These are phyloP conservation scores for Ploceus nigricollis DNA, from an alignment of 2,113 vertebrate species.

Conservation along the genomic window DNA sequence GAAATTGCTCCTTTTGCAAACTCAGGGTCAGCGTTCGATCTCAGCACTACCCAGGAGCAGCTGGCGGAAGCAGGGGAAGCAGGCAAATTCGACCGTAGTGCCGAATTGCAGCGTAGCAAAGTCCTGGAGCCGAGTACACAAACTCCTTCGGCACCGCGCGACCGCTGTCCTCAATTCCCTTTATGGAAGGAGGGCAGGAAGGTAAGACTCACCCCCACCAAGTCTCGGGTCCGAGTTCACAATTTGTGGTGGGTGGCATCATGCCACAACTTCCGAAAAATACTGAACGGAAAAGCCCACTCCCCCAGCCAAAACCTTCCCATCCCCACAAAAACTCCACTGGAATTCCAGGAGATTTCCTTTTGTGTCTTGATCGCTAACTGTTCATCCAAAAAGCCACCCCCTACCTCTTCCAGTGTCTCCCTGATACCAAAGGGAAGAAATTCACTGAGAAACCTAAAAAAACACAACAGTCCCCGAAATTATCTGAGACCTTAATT, in stretches of 20 bases:
- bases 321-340: background rate
- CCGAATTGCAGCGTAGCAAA: too few species aligned
- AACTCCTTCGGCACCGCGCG: fast-evolving
- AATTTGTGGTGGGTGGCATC: background rate
- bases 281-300: background rate
- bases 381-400: background rate
- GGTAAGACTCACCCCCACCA: background rate
- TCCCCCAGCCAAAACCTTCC: background rate
- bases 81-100: background rate
- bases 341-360: background rate
- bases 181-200: background rate
- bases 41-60: background rate
- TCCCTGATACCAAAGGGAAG: background rate
- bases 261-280: fast-evolving
- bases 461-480: background rate
- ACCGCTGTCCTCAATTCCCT: background rate
- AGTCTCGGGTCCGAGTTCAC: background rate
- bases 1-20: background rate
- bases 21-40: background rate
- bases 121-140: background rate
- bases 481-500: background rate
- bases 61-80: background rate
- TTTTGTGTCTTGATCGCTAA: background rate
- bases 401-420: fast-evolving
- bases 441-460: background rate